phyloP scores from a whole-genome alignment of 2,797 vertebrate species.

The Sus cebifrons region DNA sequence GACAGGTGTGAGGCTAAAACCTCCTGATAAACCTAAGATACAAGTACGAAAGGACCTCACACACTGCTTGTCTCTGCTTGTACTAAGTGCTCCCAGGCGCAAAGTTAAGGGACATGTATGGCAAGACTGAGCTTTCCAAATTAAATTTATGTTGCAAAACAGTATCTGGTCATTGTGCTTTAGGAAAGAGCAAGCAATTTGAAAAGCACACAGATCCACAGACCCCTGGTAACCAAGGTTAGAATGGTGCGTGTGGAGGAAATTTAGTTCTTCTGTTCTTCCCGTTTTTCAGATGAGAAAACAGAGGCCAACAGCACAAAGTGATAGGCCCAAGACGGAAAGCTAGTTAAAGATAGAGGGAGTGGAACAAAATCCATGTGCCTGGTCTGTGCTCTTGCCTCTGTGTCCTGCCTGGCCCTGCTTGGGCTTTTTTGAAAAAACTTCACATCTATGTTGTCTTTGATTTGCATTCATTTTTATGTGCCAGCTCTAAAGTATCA shows the following conservation, averaged over 20 bases:
- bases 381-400: neutral
- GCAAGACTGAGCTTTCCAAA: neutral
- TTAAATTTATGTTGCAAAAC: neutral
- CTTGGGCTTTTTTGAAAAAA: neutral
- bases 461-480: constrained; percentile 61
- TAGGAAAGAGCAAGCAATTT: neutral
- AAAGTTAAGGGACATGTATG: neutral
- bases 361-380: neutral
- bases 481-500: constrained; percentile 48
- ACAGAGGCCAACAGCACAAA: neutral
- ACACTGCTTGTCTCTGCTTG: neutral
- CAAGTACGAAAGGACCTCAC: neutral
- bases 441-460: constrained; percentile 51
- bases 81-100: neutral
- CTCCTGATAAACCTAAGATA: neutral
- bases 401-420: neutral
- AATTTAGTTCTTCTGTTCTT: neutral
- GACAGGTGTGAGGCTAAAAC: neutral
- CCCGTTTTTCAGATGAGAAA: neutral
- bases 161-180: neutral
- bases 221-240: neutral
- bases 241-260: neutral
- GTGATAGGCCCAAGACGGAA: neutral
- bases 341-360: neutral
- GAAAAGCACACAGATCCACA: neutral